Conservation (phyloP, 2,888 invertebrate species). For the Antheraea yamamai region DNA sequence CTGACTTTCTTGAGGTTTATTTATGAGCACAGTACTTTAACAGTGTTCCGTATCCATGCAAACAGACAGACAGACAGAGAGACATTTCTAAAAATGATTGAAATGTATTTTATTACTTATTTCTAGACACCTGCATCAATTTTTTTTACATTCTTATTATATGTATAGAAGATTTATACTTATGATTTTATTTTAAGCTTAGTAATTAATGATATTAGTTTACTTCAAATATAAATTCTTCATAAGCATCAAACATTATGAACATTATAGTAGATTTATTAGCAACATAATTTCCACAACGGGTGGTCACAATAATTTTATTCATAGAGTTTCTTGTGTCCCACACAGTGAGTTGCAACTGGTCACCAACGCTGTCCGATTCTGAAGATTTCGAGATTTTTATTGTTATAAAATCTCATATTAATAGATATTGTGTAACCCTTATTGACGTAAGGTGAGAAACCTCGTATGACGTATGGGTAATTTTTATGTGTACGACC, state of each 20-base stretch:
- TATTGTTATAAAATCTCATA: not conserved
- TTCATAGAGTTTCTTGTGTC: conserved; percentile 57
- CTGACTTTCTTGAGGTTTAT: too few species aligned
- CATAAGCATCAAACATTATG: conserved; percentile 13
- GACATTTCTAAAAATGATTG: too few species aligned
- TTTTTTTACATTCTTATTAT: too few species aligned
- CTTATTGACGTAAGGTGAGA: not conserved
- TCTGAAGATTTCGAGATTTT: conserved; percentile 1
- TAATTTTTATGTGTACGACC: not conserved
- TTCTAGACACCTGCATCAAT: too few species aligned
- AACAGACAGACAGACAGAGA: too few species aligned
- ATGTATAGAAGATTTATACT: not conserved
- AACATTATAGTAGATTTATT: conserved; percentile 19
- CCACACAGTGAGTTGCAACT: conserved; percentile 29
- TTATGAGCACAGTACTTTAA: too few species aligned
- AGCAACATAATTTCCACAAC: conserved; percentile 43
- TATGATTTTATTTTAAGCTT: not conserved
- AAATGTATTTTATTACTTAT: too few species aligned
- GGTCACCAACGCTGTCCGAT: conserved; percentile 16
- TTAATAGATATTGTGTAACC: not conserved
- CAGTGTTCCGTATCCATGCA: too few species aligned
- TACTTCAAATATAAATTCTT: conserved; percentile 1
- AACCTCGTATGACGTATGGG: not conserved
- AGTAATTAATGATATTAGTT: not conserved
- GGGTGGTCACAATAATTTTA: conserved; percentile 49